Evolutionary conservation across 2,888 invertebrate species (phyloP).

Genomic region (Coelogynopora nodosa): DNA sequence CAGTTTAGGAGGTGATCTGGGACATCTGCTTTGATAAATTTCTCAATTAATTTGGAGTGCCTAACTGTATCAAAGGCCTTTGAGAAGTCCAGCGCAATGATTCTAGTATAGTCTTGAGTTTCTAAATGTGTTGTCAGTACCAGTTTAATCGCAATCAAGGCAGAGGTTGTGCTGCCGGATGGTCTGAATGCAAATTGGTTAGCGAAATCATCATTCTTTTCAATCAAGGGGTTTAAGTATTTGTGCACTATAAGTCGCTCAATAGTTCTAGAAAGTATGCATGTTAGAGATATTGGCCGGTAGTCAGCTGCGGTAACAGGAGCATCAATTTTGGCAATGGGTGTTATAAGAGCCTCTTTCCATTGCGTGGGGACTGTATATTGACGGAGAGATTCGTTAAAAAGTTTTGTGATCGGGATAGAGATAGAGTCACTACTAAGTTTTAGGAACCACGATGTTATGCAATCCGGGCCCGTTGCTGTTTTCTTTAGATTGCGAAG

Average conservation of each 20-base stretch:
- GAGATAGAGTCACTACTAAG: constrained; percentile 6
- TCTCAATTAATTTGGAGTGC: constrained; percentile 25
- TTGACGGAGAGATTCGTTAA: constrained; percentile 22
- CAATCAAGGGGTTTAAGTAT: constrained; percentile 1
- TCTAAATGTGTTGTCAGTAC: constrained; percentile 25
- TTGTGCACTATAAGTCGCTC: constrained; percentile 28
- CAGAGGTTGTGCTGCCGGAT: constrained; percentile 5
- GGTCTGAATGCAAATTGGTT: constrained; percentile 28
- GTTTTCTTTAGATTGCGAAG: constrained; percentile 27
- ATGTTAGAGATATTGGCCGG: neutral
- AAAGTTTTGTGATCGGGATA: constrained; percentile 29
- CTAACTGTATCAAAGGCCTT: constrained; percentile 18
- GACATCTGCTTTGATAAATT: constrained; percentile 31
- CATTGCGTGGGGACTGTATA: constrained; percentile 25
- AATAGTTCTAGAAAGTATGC: constrained; percentile 25
- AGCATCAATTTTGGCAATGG: constrained; percentile 28
- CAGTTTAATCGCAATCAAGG: constrained; percentile 26
- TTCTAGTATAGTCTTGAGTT: constrained; percentile 28
- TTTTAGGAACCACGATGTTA: constrained; percentile 27
- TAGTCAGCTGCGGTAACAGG: constrained; percentile 20
- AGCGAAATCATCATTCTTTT: constrained; percentile 21
- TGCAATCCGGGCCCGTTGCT: constrained; percentile 24
- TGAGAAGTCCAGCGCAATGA: constrained; percentile 31
- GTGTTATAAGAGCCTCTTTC: constrained; percentile 25
- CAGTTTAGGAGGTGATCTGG: constrained; percentile 27